phyloP scores from a whole-genome alignment of 92 coral and sea anemone genomes.

The Montipora capitata region DNA sequence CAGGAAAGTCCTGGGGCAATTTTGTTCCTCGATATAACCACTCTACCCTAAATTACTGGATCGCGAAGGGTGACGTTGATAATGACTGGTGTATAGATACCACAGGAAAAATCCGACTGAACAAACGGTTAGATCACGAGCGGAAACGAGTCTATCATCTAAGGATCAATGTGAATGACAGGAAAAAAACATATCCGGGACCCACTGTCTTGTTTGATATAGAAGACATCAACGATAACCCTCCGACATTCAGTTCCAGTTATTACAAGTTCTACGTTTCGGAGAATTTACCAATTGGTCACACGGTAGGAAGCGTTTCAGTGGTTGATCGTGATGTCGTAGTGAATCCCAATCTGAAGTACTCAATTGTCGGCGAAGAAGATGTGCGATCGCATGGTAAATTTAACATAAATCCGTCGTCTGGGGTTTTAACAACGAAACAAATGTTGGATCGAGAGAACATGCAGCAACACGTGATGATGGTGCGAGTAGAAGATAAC shows the following conservation, averaged over 20 bases:
- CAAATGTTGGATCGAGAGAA: conserved; percentile 79
- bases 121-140: conserved; percentile 83
- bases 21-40: conserved; percentile 51
- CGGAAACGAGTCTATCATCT: conserved; percentile 65
- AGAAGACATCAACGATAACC: conserved; percentile 89
- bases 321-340: conserved; percentile 87
- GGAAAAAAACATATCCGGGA: conserved; percentile 44
- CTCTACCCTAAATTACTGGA: conserved; percentile 76
- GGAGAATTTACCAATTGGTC: conserved; percentile 73
- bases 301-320: conserved; percentile 56
- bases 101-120: conserved; percentile 77
- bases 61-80: conserved; percentile 78
- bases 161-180: conserved; percentile 74
- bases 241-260: conserved; percentile 77
- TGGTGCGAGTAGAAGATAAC: conserved; percentile 84
- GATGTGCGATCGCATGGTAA: conserved; percentile 64
- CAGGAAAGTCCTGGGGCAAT: conserved; percentile 27
- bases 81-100: conserved; percentile 88
- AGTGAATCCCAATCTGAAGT: conserved; percentile 72
- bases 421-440: conserved; percentile 68
- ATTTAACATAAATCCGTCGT: conserved; percentile 69
- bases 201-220: conserved; percentile 77
- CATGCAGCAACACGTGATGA: conserved; percentile 81
- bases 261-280: conserved; percentile 71
- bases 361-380: conserved; percentile 80